Percentiles rank a stretch among this genome's conserved stretches.
Evolutionary conservation across 2,888 invertebrate genomes (phyloP).

Genomic region (Campopleginae sp.): DNA sequence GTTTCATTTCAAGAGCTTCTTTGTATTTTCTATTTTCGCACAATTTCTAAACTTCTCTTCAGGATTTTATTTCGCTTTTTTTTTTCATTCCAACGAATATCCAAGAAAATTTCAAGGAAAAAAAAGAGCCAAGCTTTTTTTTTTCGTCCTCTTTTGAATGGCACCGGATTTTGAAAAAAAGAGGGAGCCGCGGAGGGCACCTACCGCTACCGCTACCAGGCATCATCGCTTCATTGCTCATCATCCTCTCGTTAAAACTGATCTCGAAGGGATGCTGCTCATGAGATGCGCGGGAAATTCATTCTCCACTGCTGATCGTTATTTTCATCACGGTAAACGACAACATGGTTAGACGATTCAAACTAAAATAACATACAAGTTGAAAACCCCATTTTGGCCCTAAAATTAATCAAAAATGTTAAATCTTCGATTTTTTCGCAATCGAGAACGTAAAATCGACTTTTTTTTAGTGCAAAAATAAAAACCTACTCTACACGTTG

Average conservation of each 20-base stretch:
- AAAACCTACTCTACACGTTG: background rate
- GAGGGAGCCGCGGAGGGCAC: conserved; percentile 76
- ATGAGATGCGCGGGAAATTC: conserved; percentile 75
- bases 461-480: conserved; percentile 3
- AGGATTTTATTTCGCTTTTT: background rate
- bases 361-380: background rate
- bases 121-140: background rate
- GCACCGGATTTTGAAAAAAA: conserved; percentile 81
- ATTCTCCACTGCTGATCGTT: conserved; percentile 73
- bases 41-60: background rate
- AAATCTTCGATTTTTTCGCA: background rate
- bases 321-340: conserved; percentile 78
- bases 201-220: conserved; percentile 66
- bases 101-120: no score
- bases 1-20: background rate
- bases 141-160: conserved; percentile 74
- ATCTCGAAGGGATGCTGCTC: conserved; percentile 78
- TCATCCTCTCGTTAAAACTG: conserved; percentile 55
- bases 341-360: conserved; percentile 3
- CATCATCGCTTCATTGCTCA: conserved; percentile 51
- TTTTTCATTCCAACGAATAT: no score
- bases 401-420: background rate
- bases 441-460: background rate
- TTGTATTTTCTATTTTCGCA: background rate
- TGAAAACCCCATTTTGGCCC: background rate